A percentile compares a stretch with the other conserved stretches of the same genome.
These are phyloP conservation scores for Argyra leucocephala DNA, from an alignment of 2,888 invertebrate species.

Conservation along the genomic window DNA sequence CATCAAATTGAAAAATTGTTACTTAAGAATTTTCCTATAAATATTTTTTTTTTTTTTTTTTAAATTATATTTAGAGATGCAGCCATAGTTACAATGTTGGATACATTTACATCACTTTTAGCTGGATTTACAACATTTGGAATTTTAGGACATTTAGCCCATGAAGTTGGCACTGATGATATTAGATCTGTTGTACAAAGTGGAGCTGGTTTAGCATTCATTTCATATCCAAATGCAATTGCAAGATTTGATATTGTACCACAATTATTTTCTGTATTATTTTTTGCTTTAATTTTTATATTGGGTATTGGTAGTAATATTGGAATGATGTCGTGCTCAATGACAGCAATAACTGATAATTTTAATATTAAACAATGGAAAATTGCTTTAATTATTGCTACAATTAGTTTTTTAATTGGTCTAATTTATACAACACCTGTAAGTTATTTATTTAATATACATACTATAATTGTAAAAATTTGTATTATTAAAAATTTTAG, in stretches of 20 bases:
- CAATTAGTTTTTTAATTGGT: constrained; percentile 49
- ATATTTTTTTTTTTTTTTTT: no score
- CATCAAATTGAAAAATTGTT: constrained; percentile 32
- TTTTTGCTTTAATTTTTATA: constrained; percentile 50
- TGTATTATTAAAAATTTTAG: constrained; percentile 38
- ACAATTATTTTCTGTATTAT: constrained; percentile 49
- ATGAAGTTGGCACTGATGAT: constrained; percentile 44
- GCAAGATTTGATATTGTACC: constrained; percentile 47
- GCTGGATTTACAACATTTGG: constrained; percentile 51
- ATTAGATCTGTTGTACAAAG: constrained; percentile 47
- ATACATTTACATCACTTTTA: constrained; percentile 49
- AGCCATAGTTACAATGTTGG: constrained; percentile 48
- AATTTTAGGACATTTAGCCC: constrained; percentile 49
- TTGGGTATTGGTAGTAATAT: constrained; percentile 48
- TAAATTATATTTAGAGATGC: constrained; percentile 43
- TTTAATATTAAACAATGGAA: constrained; percentile 46
- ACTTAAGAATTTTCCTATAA: not conserved
- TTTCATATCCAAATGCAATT: constrained; percentile 52
- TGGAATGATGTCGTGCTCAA: constrained; percentile 44
- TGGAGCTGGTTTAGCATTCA: constrained; percentile 49
- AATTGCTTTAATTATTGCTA: constrained; percentile 45
- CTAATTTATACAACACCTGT: constrained; percentile 58
- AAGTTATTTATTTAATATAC: constrained; percentile 29
- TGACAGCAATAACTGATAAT: constrained; percentile 45
- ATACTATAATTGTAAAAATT: not conserved